These are phyloP conservation scores for Brachionus koreanus DNA, from an alignment of 1,140 invertebrate species.

Conservation along the genomic window DNA sequence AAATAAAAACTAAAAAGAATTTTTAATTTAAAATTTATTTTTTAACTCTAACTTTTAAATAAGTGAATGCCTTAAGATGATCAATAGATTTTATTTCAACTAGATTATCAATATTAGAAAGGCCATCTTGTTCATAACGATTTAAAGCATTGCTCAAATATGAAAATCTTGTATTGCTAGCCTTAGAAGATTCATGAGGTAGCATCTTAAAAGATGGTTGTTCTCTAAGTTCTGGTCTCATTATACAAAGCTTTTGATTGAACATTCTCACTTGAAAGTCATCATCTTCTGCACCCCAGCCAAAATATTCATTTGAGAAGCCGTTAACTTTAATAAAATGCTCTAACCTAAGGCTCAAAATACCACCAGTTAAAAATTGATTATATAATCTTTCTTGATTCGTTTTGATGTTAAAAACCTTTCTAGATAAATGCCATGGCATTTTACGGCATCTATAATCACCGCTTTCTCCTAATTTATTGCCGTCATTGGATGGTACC, in stretches of 20 bases:
- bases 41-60: neutral
- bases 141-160: neutral
- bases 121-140: neutral
- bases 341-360: constrained; percentile 16
- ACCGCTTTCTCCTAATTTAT: constrained; percentile 67
- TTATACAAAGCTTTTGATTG: neutral
- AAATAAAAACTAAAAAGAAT: neutral
- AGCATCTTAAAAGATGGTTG: constrained; percentile 26
- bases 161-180: constrained; percentile 17
- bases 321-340: constrained; percentile 46
- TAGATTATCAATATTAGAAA: constrained; percentile 24
- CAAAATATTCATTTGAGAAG: constrained; percentile 46
- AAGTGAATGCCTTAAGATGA: neutral
- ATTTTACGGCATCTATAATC: constrained; percentile 42
- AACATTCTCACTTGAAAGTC: constrained; percentile 59
- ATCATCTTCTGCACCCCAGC: constrained; percentile 73
- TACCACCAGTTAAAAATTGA: constrained; percentile 45
- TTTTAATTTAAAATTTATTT: neutral
- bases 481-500: constrained; percentile 81
- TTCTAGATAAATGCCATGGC: constrained; percentile 40
- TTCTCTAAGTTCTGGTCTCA: constrained; percentile 10
- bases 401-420: neutral
- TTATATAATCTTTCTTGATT: constrained; percentile 13
- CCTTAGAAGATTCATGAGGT: neutral
- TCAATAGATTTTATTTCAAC: neutral